Base-by-base conservation (phyloP, 2,797 vertebrate genomes). In the Pseudomugil gertrudae region DNA sequence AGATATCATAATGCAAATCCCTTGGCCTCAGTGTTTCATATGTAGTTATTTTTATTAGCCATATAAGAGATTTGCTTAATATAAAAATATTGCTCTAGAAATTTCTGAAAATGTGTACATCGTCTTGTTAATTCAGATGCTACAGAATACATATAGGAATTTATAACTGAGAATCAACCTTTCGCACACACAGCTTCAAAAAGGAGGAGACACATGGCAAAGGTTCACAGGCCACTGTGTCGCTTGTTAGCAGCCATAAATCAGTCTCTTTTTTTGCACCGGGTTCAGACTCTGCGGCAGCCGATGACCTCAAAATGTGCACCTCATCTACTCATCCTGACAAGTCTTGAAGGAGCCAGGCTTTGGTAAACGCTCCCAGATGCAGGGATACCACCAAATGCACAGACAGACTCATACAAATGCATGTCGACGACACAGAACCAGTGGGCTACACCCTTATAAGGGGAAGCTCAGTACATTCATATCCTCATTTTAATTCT, bases 321-420 rank as follows among this genome's bases (percentile, higher is more conserved):
- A 83, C 79, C 79, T 84, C 76, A 26, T 78, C 85, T 63, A 57
- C 88, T 88, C 87, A 87, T 87, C 81, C 76, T 72, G 76, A 86
- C 15, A 70, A 89, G 84, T 71, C 84, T 75, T 81, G 69, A 78
- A 89, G 80, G 83, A 84, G 85, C 76, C 78, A 23, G 57, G 68
- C 62, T 33, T 60, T 69, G 51, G 65, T 92, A 93, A 93, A 88
- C 29, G 21, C 72, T 93, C 72, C 92, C 93, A 93, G 91, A 93
- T 92, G 93, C 84, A 83, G 57, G 81, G 53, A 81, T 75, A 77
- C 64, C 71, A 57, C 32, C 52, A 38, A 53, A 50, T 19, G 15
- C 24, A 65, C 66, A 52, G 51, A 52, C 50, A 60, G 57, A 69
- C 43, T 54, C 57, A 65, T 43, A 56, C 38, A 55, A 40, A 29